phyloP scores from a whole-genome alignment of 2,113 vertebrate species.

The Motacilla alba region DNA sequence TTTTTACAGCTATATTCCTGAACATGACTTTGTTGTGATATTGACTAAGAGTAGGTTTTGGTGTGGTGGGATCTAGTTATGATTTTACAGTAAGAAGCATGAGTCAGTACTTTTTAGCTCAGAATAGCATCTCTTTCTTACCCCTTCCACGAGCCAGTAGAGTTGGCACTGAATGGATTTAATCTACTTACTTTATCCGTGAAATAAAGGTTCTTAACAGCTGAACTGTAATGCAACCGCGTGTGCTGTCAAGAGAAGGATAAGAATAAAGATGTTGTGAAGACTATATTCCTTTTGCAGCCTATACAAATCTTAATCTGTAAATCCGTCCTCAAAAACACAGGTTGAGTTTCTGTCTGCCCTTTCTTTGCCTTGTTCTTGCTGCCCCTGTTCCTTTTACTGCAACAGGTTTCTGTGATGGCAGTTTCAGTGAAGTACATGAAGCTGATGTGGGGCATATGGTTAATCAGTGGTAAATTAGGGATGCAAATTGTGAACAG shows the following conservation, averaged over 20 bases:
- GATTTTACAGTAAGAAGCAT: background rate
- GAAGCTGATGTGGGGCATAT: background rate
- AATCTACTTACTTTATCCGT: background rate
- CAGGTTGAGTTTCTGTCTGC: background rate
- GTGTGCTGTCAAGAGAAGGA: background rate
- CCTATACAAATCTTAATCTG: background rate
- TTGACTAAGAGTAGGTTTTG: background rate
- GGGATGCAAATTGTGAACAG: background rate
- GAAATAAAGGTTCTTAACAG: background rate
- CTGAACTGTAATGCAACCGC: background rate
- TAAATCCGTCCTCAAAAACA: background rate
- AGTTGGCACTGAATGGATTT: background rate
- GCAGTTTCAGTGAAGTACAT: background rate
- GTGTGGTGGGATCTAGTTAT: background rate
- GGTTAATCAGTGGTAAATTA: slow-evolving; percentile 2
- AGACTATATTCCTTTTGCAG: background rate
- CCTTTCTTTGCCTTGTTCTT: background rate
- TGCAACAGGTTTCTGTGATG: background rate
- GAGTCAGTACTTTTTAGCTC: background rate
- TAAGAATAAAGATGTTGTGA: background rate
- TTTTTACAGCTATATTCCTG: background rate
- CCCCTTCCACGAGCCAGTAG: background rate
- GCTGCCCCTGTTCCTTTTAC: background rate
- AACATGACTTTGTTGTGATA: background rate
- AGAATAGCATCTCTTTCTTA: background rate